These are phyloP conservation scores for Parnassius mnemosyne DNA, from an alignment of 2,888 invertebrate species.

Conservation along the genomic window DNA sequence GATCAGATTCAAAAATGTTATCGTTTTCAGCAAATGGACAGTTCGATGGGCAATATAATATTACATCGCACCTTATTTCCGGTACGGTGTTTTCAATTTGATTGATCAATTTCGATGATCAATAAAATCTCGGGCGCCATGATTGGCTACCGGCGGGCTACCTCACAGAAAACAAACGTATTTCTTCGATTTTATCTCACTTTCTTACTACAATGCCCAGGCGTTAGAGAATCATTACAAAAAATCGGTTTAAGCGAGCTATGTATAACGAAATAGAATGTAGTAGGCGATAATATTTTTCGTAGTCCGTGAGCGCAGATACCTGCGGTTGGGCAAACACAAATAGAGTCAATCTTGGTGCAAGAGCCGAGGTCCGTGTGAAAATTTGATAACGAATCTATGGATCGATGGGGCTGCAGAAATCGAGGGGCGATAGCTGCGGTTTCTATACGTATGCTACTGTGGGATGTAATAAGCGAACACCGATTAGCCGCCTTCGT, in stretches of 20 bases:
- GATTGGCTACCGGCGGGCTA: constrained; percentile 72
- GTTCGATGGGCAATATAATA: constrained; percentile 60
- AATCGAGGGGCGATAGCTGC: constrained; percentile 67
- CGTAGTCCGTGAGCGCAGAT: constrained; percentile 47
- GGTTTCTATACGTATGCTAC: constrained; percentile 75
- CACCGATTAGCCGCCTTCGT: constrained; percentile 59
- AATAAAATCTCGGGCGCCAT: constrained; percentile 67
- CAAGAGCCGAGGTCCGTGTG: constrained; percentile 66
- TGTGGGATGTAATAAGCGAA: constrained; percentile 74
- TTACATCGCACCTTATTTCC: constrained; percentile 76
- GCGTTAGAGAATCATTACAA: constrained; percentile 17
- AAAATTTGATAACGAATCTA: constrained; percentile 80
- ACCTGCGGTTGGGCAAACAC: constrained; percentile 74
- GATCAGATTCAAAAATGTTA: constrained; percentile 27
- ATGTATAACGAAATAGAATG: constrained; percentile 52
- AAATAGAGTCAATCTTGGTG: constrained; percentile 79
- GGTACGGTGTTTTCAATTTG: constrained; percentile 73
- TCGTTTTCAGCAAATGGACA: constrained; percentile 59
- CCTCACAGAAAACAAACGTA: constrained; percentile 41
- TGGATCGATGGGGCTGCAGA: constrained; percentile 75
- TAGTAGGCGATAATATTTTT: constrained; percentile 30
- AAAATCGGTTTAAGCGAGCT: constrained; percentile 45
- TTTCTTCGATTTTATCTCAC: constrained; percentile 49
- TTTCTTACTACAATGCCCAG: constrained; percentile 59
- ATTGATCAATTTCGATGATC: constrained; percentile 79